phyloP scores from a whole-genome alignment of 2,113 vertebrate genomes.

The Solenodon paradoxus region DNA sequence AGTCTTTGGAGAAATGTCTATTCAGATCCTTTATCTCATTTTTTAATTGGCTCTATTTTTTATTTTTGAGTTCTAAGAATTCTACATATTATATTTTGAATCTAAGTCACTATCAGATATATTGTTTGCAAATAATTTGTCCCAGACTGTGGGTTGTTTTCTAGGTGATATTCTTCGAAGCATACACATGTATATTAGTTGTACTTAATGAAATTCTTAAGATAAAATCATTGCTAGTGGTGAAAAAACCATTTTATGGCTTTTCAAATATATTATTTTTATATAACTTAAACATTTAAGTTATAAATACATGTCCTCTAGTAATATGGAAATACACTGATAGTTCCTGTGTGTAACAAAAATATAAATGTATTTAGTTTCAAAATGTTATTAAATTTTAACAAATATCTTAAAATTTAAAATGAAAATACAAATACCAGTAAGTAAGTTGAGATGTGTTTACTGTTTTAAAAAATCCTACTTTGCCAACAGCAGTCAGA shows the following conservation, averaged over 20 bases:
- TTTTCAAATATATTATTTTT: neutral
- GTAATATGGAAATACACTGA: neutral
- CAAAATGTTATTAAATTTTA: slow-evolving; percentile 28
- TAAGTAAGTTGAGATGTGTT: neutral
- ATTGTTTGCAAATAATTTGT: neutral
- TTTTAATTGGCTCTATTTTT: neutral
- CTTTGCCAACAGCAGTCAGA: neutral
- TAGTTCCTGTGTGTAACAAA: neutral
- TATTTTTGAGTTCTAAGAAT: neutral
- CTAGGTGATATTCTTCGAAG: slow-evolving; percentile 7
- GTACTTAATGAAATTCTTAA: neutral
- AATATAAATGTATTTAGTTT: slow-evolving; percentile 37
- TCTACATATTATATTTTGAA: neutral
- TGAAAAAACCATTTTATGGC: neutral
- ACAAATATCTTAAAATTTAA: slow-evolving; percentile 27
- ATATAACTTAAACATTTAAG: neutral
- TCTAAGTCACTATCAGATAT: neutral
- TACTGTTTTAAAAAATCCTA: neutral
- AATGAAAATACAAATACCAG: slow-evolving; percentile 20
- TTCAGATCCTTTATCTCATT: neutral
- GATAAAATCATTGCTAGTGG: neutral
- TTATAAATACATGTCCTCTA: neutral
- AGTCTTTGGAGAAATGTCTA: neutral
- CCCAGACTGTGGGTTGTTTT: neutral
- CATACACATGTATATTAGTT: neutral